phyloP scores from a whole-genome alignment of 2,113 vertebrate genomes.

The Mobula hypostoma region DNA sequence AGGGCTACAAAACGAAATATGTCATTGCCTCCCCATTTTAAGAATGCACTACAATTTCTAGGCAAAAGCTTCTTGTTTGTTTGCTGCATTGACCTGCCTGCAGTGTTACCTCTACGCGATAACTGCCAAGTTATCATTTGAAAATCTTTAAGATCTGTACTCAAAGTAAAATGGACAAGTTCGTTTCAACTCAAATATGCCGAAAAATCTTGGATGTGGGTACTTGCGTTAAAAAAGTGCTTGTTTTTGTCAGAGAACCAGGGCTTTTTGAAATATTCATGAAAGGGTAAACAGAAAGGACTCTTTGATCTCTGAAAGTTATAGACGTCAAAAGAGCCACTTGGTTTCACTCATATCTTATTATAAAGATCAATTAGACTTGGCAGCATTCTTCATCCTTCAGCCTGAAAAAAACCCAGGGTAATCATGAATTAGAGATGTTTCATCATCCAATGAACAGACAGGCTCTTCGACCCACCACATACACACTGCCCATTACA shows the following conservation, averaged over 20 bases:
- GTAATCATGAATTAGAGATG: background rate
- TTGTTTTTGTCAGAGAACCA: background rate
- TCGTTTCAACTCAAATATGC: background rate
- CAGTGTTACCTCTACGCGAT: background rate
- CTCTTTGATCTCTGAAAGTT: background rate
- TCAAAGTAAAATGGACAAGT: background rate
- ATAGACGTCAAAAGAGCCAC: background rate
- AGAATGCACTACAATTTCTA: too few species aligned
- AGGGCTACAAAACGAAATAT: too few species aligned
- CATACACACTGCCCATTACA: too few species aligned
- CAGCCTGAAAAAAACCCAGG: background rate
- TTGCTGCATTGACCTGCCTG: background rate
- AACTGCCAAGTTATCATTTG: background rate
- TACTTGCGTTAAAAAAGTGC: background rate
- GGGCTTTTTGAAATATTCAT: background rate
- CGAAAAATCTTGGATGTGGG: background rate
- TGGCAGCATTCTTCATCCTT: background rate
- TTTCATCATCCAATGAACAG: too few species aligned
- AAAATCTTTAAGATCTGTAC: background rate
- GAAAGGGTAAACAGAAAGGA: background rate
- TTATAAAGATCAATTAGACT: background rate
- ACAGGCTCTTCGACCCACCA: too few species aligned
- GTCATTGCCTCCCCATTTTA: too few species aligned
- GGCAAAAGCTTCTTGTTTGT: background rate
- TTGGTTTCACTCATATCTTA: background rate